These are phyloP conservation scores for Riptortus pedestris DNA, from an alignment of 1,140 invertebrate species.

Conservation along the genomic window DNA sequence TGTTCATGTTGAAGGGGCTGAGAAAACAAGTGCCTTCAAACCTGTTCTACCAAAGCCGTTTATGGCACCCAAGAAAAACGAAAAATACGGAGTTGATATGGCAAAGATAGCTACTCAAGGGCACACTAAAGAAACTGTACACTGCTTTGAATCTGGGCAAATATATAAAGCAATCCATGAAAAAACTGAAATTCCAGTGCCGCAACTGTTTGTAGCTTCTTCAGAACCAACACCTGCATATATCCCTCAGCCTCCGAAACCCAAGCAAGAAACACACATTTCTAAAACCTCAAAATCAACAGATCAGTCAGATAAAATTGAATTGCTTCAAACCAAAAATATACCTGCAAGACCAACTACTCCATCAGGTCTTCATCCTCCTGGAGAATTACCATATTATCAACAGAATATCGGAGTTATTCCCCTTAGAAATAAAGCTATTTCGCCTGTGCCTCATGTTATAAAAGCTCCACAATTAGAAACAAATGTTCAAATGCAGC, in stretches of 20 bases:
- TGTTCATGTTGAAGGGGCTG: not conserved
- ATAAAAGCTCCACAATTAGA: conserved; percentile 28
- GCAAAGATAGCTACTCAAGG: not conserved
- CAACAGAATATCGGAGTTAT: conserved; percentile 48
- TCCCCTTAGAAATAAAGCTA: conserved; percentile 27
- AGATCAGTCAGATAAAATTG: not conserved
- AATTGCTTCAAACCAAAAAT: not conserved
- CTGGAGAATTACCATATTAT: conserved; percentile 41
- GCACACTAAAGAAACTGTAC: not conserved
- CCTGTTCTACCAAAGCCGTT: conserved; percentile 7
- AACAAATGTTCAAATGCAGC: not conserved
- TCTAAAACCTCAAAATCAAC: not conserved
- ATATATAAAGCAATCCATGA: not conserved
- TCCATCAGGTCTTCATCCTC: conserved; percentile 32
- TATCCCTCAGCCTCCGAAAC: not conserved
- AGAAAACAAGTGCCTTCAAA: conserved; percentile 7
- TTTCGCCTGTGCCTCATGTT: conserved; percentile 29
- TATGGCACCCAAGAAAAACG: not conserved
- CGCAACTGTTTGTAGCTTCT: not conserved
- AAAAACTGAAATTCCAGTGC: not conserved
- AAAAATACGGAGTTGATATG: not conserved
- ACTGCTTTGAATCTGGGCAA: not conserved
- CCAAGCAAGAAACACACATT: not conserved
- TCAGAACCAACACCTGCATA: conserved; percentile 30
- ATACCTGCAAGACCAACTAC: conserved; percentile 21